A percentile compares a stretch with the other conserved stretches of the same genome.
Evolutionary conservation across 1,140 invertebrate genomes (phyloP).

Genomic region (Cotesia chilonis): DNA sequence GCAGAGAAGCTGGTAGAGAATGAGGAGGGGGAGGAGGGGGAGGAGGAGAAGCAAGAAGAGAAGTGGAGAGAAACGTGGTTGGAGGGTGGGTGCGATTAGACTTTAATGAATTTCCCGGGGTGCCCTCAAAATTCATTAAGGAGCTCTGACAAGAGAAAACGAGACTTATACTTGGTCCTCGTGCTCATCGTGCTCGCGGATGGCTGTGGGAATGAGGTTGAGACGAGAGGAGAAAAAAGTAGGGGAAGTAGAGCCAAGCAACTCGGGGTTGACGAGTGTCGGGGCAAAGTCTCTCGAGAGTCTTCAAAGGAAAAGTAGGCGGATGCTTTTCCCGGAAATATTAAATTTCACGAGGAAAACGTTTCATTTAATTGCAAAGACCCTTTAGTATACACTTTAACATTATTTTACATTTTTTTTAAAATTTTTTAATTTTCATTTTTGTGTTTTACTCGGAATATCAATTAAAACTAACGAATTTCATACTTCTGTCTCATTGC

Average conservation of each 20-base stretch:
- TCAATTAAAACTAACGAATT: not conserved
- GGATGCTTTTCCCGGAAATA: constrained; percentile 33
- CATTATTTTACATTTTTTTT: constrained; percentile 11
- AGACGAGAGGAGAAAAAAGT: constrained; percentile 26
- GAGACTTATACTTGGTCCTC: constrained; percentile 9
- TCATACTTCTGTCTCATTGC: not conserved
- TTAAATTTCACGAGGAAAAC: constrained; percentile 38
- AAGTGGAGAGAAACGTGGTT: not conserved
- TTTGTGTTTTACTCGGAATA: not conserved
- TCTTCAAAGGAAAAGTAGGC: constrained; percentile 41
- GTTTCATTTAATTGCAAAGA: constrained; percentile 38
- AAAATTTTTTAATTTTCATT: not conserved
- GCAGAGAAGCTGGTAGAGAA: not conserved
- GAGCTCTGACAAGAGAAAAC: constrained; percentile 27
- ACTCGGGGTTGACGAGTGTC: constrained; percentile 35
- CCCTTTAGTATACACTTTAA: constrained; percentile 6
- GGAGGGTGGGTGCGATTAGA: constrained; percentile 37
- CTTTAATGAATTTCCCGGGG: constrained; percentile 44
- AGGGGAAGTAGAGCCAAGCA: constrained; percentile 14
- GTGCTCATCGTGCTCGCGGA: not conserved
- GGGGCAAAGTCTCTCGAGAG: constrained; percentile 29
- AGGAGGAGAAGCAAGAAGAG: constrained; percentile 14
- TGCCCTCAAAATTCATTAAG: constrained; percentile 38
- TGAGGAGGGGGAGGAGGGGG: constrained; percentile 16
- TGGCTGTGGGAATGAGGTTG: constrained; percentile 11